Percentiles rank a stretch among this genome's conserved stretches.
Conservation (phyloP, 2,113 vertebrate genomes). For the Nyctibius bracteatus region DNA sequence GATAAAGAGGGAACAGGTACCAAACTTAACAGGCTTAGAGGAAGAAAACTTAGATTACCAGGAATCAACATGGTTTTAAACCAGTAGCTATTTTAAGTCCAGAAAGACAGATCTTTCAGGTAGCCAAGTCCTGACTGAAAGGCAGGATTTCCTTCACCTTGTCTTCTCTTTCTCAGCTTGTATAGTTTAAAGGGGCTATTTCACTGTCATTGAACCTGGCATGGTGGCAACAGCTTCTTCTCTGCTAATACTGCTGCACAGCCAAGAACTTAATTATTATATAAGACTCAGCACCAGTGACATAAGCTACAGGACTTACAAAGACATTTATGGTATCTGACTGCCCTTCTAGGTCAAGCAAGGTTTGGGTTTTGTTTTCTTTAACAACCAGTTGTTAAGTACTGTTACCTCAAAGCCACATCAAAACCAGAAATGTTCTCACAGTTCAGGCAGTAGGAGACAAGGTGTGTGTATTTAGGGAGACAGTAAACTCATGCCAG, state of each 20-base stretch:
- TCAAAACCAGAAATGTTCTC: background rate
- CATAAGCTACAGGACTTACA: background rate
- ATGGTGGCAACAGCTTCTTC: background rate
- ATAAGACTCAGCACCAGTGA: background rate
- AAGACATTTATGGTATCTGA: background rate
- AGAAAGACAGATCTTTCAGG: background rate
- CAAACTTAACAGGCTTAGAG: background rate
- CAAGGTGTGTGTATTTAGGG: background rate
- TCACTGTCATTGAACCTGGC: background rate
- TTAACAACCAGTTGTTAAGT: background rate
- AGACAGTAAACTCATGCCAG: background rate
- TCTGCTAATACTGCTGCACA: background rate
- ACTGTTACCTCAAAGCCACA: background rate
- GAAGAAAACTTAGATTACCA: background rate
- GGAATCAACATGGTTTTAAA: background rate
- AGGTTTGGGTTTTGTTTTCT: background rate
- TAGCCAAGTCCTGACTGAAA: background rate
- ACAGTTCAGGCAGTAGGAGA: background rate
- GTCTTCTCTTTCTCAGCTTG: background rate
- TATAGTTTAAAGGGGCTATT: background rate
- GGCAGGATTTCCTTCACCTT: background rate
- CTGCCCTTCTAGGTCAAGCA: background rate
- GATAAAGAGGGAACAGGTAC: background rate
- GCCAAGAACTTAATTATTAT: background rate
- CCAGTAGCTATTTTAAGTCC: background rate